Evolutionary conservation across 2,797 vertebrate species (phyloP).

Genomic region (Gallinago nigripennis): DNA sequence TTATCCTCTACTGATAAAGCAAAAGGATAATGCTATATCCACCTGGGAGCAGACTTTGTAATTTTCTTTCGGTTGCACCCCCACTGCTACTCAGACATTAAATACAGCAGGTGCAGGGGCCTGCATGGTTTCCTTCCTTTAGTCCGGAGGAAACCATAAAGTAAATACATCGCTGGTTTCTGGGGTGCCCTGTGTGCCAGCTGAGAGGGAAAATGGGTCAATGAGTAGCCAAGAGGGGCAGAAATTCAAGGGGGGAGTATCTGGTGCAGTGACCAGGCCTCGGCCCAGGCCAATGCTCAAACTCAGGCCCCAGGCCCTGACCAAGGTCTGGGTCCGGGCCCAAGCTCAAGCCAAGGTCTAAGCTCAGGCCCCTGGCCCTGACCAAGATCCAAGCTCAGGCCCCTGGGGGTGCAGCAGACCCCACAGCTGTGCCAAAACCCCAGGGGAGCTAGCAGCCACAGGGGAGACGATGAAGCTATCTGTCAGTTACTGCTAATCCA

Average conservation of each 20-base stretch:
- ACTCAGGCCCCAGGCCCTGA: neutral
- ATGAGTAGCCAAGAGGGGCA: slow-evolving; percentile 78
- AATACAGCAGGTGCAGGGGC: slow-evolving; percentile 85
- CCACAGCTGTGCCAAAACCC: slow-evolving; percentile 85
- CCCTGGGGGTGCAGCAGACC: slow-evolving; percentile 40
- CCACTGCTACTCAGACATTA: slow-evolving; percentile 69
- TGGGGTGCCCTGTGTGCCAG: slow-evolving; percentile 85
- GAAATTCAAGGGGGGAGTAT: slow-evolving; percentile 85
- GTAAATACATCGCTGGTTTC: slow-evolving; percentile 87
- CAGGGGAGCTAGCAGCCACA: slow-evolving; percentile 76
- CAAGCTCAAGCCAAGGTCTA: no score
- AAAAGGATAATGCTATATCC: slow-evolving; percentile 75
- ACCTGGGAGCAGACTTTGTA: slow-evolving; percentile 72
- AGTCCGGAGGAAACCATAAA: slow-evolving; percentile 89
- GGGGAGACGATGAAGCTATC: slow-evolving; percentile 84
- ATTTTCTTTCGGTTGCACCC: slow-evolving; percentile 62
- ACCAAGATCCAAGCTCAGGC: no score
- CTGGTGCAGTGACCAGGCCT: neutral
- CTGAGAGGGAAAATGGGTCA: slow-evolving; percentile 87
- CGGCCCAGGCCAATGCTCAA: no score
- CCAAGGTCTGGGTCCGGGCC: neutral
- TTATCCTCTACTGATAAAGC: neutral
- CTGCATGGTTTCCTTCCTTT: slow-evolving; percentile 80
- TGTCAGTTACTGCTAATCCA: slow-evolving; percentile 84
- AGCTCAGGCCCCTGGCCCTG: neutral